Base-by-base conservation (phyloP, 2,113 vertebrate species). In the Poeciliopsis retropinna region DNA sequence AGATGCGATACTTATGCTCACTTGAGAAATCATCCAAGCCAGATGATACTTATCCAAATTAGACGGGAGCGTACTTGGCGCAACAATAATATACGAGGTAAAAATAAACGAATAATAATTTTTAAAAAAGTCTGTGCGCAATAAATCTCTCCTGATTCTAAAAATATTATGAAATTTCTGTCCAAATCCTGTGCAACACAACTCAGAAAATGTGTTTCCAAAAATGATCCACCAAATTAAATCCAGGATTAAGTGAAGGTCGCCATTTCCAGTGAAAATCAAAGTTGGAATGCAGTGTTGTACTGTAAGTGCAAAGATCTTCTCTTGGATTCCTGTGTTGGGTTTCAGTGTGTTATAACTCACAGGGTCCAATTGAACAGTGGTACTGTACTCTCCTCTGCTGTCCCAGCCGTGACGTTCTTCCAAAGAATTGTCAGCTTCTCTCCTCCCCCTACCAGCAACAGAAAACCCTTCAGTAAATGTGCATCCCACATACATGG, bases 1-100 rank as follows among this genome's bases (percentile, higher is more conserved):
- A 76, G 87, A 89, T 62, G 78, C 76, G 88, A 86, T 64, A 83
- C 78, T 17, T 76, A 69, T 62, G 84, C 78, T 80, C 70, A 74
- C 64, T 76, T 47, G 71, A 77, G 72, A 69, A 73, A 87, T 75
- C 8, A 17, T 72, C 9, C 13, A 31, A 15, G 62, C 28, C 0
- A 25, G 67, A 41, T 29, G 19, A 62, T 5, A n/a, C 13, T 41
- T 67, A 62, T 27, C n/a, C 64, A 64, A 64, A 57, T 39, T 29
- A 28, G 54, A 29, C n/a, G 1, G 19, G 60, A 60, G 12, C 37
- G 32, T 5, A 14, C 14, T 41, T 34, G 37, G 3, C 13, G 25
- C 51, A 27, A 73, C 2, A 14, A 25, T 31, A 25, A 5, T 3
- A 41, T 1, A 10, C 2, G 19, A 27, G 1, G 11, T 2, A 22